phyloP scores from a whole-genome alignment of 2,888 invertebrate genomes.

The Cepaea hortensis region DNA sequence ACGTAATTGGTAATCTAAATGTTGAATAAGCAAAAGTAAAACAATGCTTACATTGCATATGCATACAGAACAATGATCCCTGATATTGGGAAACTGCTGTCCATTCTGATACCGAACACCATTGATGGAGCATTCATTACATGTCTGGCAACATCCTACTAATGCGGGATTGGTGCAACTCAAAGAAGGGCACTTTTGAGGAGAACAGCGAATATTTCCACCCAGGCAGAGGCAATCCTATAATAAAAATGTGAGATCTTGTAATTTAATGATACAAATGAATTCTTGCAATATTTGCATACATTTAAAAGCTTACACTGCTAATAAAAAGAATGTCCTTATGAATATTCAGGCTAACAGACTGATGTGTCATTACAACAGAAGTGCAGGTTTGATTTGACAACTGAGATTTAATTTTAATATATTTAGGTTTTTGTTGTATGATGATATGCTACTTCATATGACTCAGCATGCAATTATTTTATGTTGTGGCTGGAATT shows the following conservation, averaged over 20 bases:
- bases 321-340: neutral
- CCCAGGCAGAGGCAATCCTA: conserved; percentile 54
- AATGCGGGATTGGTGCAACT: conserved; percentile 60
- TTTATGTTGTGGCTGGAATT: too few species aligned
- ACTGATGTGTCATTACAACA: too few species aligned
- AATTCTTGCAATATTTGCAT: neutral
- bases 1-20: neutral
- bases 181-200: conserved; percentile 56
- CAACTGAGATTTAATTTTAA: too few species aligned
- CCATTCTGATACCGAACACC: conserved; percentile 58
- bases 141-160: conserved; percentile 62
- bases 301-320: neutral
- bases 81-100: conserved; percentile 55
- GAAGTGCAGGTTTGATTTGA: too few species aligned
- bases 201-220: conserved; percentile 57
- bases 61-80: conserved; percentile 62
- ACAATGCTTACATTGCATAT: conserved; percentile 57
- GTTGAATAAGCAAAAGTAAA: neutral
- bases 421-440: too few species aligned
- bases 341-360: too few species aligned
- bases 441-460: too few species aligned
- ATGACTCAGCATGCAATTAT: too few species aligned
- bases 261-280: neutral
- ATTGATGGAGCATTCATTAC: conserved; percentile 61
- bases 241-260: neutral